Evolutionary conservation across 2,113 vertebrate species (phyloP).

Genomic region (Heptranchias perlo): DNA sequence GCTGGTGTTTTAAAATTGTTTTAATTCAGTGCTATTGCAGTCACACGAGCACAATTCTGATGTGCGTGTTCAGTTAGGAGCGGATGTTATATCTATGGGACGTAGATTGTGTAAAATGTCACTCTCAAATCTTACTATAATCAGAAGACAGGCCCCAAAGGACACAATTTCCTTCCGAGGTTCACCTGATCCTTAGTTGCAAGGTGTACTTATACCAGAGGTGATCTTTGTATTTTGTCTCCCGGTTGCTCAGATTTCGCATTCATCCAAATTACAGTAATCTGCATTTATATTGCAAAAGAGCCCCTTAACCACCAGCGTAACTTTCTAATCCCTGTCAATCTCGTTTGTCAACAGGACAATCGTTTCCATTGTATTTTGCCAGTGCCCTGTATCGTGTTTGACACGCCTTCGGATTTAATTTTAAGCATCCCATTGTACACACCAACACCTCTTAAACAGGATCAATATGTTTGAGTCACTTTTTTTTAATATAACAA

Average conservation of each 20-base stretch:
- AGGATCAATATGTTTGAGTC: background rate
- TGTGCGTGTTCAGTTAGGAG: background rate
- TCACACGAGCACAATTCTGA: background rate
- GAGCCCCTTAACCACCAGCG: background rate
- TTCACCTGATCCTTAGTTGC: background rate
- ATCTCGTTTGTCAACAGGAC: background rate
- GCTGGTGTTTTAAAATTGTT: background rate
- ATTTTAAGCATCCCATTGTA: slow-evolving; percentile 4
- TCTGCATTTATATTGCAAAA: slow-evolving; percentile 25
- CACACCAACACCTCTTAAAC: background rate
- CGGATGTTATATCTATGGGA: background rate
- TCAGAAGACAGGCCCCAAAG: background rate
- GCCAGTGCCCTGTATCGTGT: background rate
- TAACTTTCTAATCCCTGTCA: slow-evolving; percentile 21
- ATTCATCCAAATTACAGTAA: slow-evolving; percentile 29
- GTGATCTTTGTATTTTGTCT: background rate
- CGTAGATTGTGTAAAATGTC: background rate
- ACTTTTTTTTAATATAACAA: background rate
- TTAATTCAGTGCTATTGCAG: background rate
- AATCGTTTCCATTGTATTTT: background rate
- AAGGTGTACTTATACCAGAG: background rate
- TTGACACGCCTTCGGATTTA: background rate
- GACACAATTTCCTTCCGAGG: background rate
- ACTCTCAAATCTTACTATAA: background rate
- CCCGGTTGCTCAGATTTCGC: background rate